Evolutionary conservation across 2,888 invertebrate genomes (phyloP).

Genomic region (Melolontha melolontha): DNA sequence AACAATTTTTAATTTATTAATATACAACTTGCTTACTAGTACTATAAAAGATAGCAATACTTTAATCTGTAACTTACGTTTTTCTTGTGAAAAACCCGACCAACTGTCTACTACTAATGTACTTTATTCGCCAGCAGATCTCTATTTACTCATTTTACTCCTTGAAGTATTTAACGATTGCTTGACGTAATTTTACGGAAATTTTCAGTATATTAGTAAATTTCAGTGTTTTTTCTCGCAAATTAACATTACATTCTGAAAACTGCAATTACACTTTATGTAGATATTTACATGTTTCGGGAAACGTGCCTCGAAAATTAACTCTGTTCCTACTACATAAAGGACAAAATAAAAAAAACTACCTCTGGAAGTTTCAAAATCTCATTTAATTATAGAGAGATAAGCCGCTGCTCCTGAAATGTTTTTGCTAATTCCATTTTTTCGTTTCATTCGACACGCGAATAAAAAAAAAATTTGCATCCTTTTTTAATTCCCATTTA

Average conservation of each 20-base stretch:
- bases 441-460: conserved; percentile 4
- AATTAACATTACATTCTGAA: neutral
- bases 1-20: too few relatives aligned
- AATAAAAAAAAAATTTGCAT: conserved; percentile 3
- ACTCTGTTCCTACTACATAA: too few relatives aligned
- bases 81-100: too few relatives aligned
- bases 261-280: neutral
- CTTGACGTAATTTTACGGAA: too few relatives aligned
- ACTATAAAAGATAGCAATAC: too few relatives aligned
- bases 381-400: conserved; percentile 18
- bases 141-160: too few relatives aligned
- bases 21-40: too few relatives aligned
- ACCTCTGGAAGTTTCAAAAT: conserved; percentile 25
- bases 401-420: conserved; percentile 20
- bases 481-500: conserved; percentile 8
- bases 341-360: conserved; percentile 9
- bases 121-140: too few relatives aligned
- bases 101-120: too few relatives aligned
- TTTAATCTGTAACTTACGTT: too few relatives aligned
- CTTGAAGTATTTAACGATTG: too few relatives aligned
- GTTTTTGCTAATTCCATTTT: conserved; percentile 17
- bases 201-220: neutral
- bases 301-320: neutral
- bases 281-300: conserved; percentile 6
- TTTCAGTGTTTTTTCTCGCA: neutral